Evolutionary conservation across 2,113 vertebrate genomes (phyloP).

Genomic region (Romanogobio albipinnatus): DNA sequence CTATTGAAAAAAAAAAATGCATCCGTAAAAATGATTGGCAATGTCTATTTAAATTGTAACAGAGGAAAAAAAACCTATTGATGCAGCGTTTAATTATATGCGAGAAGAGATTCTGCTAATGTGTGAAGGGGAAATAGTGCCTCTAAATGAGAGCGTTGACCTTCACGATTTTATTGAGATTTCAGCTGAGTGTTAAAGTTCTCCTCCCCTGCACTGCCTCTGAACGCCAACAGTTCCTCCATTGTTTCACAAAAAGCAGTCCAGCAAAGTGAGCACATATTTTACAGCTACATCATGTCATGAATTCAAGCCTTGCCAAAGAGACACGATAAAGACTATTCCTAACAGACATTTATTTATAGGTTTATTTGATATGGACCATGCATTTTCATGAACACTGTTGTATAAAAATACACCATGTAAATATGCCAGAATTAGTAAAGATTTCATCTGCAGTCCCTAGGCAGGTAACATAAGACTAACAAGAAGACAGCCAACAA

Average conservation of each 20-base stretch:
- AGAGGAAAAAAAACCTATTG: not conserved
- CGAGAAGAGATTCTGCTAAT: not conserved
- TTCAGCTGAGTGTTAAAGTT: constrained; percentile 44
- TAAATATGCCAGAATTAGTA: no score
- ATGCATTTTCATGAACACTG: no score
- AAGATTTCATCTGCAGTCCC: no score
- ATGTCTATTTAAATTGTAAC: not conserved
- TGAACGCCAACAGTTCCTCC: not conserved
- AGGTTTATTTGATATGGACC: no score
- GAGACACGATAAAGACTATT: no score
- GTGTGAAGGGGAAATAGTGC: not conserved
- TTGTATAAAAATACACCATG: no score
- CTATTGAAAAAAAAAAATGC: not conserved
- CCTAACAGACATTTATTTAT: no score
- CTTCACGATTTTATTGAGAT: constrained; percentile 46
- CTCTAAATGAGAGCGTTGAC: constrained; percentile 34
- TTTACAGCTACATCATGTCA: not conserved
- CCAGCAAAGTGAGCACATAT: not conserved
- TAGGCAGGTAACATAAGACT: no score
- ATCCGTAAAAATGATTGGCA: not conserved
- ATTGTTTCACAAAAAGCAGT: not conserved
- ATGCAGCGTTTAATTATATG: not conserved
- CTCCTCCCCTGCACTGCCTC: constrained; percentile 5
- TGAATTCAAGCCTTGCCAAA: no score
- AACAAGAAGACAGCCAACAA: no score